Base-by-base conservation (phyloP, 2,797 vertebrate species). In the Falco cherrug region DNA sequence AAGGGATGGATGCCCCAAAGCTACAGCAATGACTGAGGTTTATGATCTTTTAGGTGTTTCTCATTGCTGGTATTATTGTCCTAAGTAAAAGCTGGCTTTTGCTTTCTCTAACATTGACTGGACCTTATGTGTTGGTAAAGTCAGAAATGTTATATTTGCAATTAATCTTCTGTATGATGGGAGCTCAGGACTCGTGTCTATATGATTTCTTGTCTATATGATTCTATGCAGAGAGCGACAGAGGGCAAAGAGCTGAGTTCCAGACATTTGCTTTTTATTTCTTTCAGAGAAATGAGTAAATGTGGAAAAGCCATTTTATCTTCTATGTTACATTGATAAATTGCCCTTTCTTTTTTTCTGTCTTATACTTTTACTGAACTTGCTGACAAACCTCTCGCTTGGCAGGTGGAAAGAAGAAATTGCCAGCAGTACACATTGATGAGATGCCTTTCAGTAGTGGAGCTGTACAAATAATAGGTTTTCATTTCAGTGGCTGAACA, bases 381-480 rank as follows among this genome's bases (percentile, higher is more conserved):
- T 31, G 5, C 47, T 93, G 82, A 78, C 79, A 95, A 88, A 50
- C 50, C 41, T 75, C 64, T 95, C 76, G 43, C 79, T 96, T 93
- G 82, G 89, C 89, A 96, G 79, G 91, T 89, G 39, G 85, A 90
- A 95, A 71, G 65, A 75, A 81, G 60, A 93, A 84, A 93, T 57
- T 86, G 73, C 89, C 84, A 92, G 41, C 47, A 86, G 79, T 71
- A 48, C 8, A 26, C 59, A 57, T 18, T 68, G 83, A 77, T 2
- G 7, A n/a, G 75, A 76, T 51, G 70, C 47, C 54, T 96, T 94
- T 89, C 90, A 82, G 74, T 63, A 83, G 37, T 51, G 60, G 84
- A 87, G 45, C 78, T 87, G 60, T 68, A 76, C 71, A 93, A 95
- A 94, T 85, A 96, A 93, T 57, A 92, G 78, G n/a, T 61, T 93